Percentiles rank a stretch among this genome's conserved stretches.
Conservation (phyloP, 2,888 invertebrate species). For the Pristionchus maxplancki region DNA sequence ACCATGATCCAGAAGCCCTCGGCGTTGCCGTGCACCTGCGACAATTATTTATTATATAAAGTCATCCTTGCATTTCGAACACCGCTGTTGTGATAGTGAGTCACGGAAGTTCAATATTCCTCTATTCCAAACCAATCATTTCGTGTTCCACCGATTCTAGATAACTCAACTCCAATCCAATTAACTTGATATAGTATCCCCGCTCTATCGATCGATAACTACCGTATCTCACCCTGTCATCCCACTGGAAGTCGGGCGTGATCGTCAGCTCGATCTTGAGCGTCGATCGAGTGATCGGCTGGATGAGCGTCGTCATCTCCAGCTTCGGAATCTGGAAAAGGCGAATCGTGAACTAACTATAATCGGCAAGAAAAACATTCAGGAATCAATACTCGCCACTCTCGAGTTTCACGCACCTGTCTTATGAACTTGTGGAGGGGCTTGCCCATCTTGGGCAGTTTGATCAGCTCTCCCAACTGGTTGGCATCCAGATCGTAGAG, state of each 20-base stretch:
- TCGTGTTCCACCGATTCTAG: too few species aligned
- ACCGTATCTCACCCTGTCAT: conserved; percentile 83
- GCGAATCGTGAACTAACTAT: too few species aligned
- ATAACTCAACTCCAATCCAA: too few species aligned
- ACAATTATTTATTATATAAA: neutral
- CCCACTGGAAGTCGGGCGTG: conserved; percentile 99
- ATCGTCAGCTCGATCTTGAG: conserved; percentile 95
- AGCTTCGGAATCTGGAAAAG: conserved; percentile 87
- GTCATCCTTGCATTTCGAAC: too few species aligned
- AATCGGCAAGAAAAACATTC: too few species aligned
- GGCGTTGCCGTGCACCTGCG: conserved; percentile 39
- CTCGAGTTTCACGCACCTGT: conserved; percentile 80
- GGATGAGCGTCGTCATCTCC: conserved; percentile 95
- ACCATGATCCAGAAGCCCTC: conserved; percentile 83
- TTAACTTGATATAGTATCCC: too few species aligned
- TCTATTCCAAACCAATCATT: too few species aligned
- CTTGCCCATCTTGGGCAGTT: conserved; percentile 93
- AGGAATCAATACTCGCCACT: neutral
- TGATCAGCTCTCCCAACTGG: conserved; percentile 93
- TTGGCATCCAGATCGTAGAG: conserved; percentile 96
- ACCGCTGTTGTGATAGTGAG: too few species aligned
- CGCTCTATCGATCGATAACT: neutral
- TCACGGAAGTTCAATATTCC: too few species aligned
- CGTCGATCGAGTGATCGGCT: conserved; percentile 92
- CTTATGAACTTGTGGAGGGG: conserved; percentile 96